Base-by-base conservation (phyloP, 2,113 vertebrate species). In the Indicator maculatus region DNA sequence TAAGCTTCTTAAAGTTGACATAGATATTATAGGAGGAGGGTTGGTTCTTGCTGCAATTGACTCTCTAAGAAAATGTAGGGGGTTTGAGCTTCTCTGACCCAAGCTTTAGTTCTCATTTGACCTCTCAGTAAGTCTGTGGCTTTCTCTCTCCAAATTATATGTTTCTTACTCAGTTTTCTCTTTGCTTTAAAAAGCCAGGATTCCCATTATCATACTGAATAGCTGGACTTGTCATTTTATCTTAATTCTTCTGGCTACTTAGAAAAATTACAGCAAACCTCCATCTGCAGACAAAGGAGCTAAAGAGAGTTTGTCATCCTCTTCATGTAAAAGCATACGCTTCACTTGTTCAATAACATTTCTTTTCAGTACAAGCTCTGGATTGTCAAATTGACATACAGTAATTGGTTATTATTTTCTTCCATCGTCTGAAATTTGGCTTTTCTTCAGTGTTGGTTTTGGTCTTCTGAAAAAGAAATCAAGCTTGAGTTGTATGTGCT, bases 1-100 rank as follows among this genome's bases (percentile, higher is more conserved):
- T 93, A 89, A 96, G 67, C 85, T 95, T 85, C 85, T 95, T 95
- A 91, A 89, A 52, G 36, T 55, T 86, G 82, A 74, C 79, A 83
- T 23, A 83, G 79, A 88, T 91, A 73, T 39, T 41, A 66, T 19
- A 63, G 64, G 38, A 80, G 24, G 45, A 41, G 36, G 30, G 77
- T 88, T 45, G 14, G 24, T 36, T 65, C 67, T 88, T 76, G 47
- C 9, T 81, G 30, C 36, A 47, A 18, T 45, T 88, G 39, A 67
- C 45, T 70, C 11, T 39, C 30, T 10, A 66, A 58, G 8, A 27
- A 89, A 83, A 26, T 52, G n/a, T 0, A 65, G 27, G 1, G 1
- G 1, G 55, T 89, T 38, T 83, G 38, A 83, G 36, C 60, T 85
- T 28, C 52, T 87, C 28, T 88, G 28, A 65, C 45, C 55, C 21